Evolutionary conservation across 1,140 invertebrate species (phyloP).

Genomic region (Aphaenogaster rudis): DNA sequence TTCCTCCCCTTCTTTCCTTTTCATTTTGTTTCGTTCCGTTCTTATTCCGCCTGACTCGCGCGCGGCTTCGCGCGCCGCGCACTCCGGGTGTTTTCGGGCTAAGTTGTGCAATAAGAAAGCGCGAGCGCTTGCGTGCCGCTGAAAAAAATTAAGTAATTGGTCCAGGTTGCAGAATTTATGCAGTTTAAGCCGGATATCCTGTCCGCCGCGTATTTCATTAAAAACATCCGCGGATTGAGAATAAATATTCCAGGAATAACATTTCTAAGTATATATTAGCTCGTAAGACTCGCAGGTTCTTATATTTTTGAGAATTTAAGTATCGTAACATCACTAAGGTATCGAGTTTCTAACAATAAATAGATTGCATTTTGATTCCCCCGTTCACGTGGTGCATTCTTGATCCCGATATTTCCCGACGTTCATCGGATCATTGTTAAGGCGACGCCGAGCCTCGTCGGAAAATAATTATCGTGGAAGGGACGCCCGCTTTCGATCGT

Average conservation of each 20-base stretch:
- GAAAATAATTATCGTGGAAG: constrained; percentile 60
- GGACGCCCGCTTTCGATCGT: constrained; percentile 31
- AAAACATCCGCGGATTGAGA: not conserved
- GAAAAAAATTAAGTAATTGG: constrained; percentile 37
- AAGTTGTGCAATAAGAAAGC: constrained; percentile 45
- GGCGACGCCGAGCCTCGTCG: constrained; percentile 12
- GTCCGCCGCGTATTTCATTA: not conserved
- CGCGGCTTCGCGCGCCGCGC: constrained; percentile 11
- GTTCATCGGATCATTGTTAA: constrained; percentile 30
- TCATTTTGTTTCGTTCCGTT: constrained; percentile 11
- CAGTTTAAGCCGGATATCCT: not conserved
- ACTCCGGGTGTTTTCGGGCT: constrained; percentile 12
- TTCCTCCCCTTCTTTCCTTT: not conserved
- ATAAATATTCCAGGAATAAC: not conserved
- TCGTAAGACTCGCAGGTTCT: not conserved
- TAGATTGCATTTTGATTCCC: not conserved
- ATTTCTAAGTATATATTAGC: not conserved
- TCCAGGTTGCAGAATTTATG: constrained; percentile 6
- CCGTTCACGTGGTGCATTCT: not conserved
- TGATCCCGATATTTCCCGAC: constrained; percentile 42
- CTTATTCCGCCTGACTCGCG: constrained; percentile 35
- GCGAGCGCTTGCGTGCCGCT: not conserved
- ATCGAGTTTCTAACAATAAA: constrained; percentile 6
- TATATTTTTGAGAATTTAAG: not conserved
- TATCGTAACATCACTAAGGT: not conserved